Base-by-base conservation (phyloP, 2,113 vertebrate genomes). In the Turdus rufiventris region DNA sequence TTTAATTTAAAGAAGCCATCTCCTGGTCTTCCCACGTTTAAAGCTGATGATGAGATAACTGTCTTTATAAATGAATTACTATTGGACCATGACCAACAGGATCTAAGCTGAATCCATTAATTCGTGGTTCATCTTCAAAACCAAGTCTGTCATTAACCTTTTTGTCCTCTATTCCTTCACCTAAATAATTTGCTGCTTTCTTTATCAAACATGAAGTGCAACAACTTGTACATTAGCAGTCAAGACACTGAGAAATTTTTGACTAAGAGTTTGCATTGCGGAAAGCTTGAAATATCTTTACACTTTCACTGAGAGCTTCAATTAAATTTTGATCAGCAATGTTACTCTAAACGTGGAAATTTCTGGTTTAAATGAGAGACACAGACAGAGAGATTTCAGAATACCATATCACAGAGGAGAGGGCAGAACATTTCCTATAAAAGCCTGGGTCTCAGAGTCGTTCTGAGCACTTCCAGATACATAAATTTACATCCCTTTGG, bases 61-160 rank as follows among this genome's bases (percentile, higher is more conserved):
- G 74, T 28, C 76, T 94, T 94, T 91, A 75, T 78, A 95, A 96
- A 91, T 93, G 40, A 96, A 92, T 97, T 95, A 92, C 45, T 28
- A 29, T 11, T 96, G 66, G 79, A 96, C 72, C 3, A 0, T 85
- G 72, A 91, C 65, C 85, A 96, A 54, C 68, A 76, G 29, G 74
- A 51, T 91, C 38, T 83, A 90, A 67, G 88, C 48, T 83, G 63
- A 95, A 94, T 73, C 34, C 67, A 60, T 95, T 92, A 95, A 95
- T 94, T 89, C 40, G 2, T 53, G 48, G 82, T 71, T 93, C 78
- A 85, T 97, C 95, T 96, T 95, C 56, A 74, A 96, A 95, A 93
- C 45, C 26, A 89, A 94, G 84, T 74, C 76, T 95, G 33, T 78
- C 53, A 93, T 96, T 96, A 96, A 96, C 91, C 84, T 97, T 93